These are phyloP conservation scores for Bombus affinis DNA, from an alignment of 1,140 invertebrate species.

Conservation along the genomic window DNA sequence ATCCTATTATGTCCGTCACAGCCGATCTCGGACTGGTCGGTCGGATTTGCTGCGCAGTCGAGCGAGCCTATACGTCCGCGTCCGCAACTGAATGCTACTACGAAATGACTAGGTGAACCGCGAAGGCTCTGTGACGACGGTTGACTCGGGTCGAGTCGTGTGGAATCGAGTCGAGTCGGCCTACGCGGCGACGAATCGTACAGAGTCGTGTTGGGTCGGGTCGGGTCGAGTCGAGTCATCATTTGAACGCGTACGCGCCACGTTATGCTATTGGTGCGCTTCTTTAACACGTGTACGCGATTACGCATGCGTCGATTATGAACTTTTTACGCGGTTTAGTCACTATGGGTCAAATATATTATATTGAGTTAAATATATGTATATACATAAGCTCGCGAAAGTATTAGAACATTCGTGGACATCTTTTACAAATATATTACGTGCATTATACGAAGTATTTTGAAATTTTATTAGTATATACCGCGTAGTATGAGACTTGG, in stretches of 20 bases:
- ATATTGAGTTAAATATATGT: too few species aligned
- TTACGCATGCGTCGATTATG: too few species aligned
- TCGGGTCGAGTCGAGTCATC: not conserved
- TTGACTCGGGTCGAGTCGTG: conserved; percentile 20
- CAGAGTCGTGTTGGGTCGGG: not conserved
- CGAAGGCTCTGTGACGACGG: not conserved
- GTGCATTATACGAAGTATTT: not conserved
- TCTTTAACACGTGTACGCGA: not conserved
- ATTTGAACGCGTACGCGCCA: not conserved
- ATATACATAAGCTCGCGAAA: not conserved
- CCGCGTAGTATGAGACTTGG: too few species aligned
- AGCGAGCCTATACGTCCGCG: conserved; percentile 37
- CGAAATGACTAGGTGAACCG: conserved; percentile 60
- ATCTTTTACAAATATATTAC: too few species aligned
- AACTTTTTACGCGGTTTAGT: not conserved
- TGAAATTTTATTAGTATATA: not conserved
- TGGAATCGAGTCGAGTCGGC: not conserved
- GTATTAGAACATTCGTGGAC: not conserved
- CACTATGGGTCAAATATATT: not conserved
- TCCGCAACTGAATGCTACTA: conserved; percentile 53
- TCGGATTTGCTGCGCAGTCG: conserved; percentile 7
- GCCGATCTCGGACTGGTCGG: conserved; percentile 27
- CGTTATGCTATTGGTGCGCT: not conserved
- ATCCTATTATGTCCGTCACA: conserved; percentile 47
- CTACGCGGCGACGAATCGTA: not conserved